A percentile compares a stretch with the other conserved stretches of the same genome.
phyloP scores from a whole-genome alignment of 2,113 vertebrate genomes.

The Malurus melanocephalus region DNA sequence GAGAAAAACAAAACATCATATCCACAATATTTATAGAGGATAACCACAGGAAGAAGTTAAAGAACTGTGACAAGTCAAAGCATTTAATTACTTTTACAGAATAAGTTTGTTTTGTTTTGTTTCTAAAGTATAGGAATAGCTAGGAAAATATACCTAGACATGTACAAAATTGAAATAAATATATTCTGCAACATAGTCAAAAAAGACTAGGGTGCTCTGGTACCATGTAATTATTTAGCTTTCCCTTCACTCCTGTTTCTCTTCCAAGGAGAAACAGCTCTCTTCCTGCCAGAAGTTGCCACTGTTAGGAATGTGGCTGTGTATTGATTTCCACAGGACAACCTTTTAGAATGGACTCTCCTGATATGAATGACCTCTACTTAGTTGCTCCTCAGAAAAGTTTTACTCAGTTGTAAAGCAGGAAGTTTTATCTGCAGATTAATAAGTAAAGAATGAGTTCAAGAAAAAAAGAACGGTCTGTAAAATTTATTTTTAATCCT shows the following conservation, averaged over 20 bases:
- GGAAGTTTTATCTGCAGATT: background rate
- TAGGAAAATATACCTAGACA: background rate
- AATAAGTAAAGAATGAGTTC: background rate
- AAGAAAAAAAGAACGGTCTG: background rate
- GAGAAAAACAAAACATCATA: background rate
- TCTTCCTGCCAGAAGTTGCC: background rate
- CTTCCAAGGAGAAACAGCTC: background rate
- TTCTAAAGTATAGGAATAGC: background rate
- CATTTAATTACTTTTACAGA: background rate
- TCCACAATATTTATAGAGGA: background rate
- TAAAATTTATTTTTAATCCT: background rate
- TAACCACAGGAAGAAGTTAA: background rate
- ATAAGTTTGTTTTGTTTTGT: rapidly evolving
- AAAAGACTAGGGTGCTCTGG: background rate
- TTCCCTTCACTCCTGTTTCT: background rate
- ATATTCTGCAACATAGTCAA: background rate
- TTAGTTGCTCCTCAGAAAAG: background rate
- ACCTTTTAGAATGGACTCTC: background rate
- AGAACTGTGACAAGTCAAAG: background rate
- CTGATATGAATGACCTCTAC: background rate
- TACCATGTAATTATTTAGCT: background rate
- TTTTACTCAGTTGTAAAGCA: background rate
- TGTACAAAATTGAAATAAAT: background rate
- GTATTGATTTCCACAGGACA: background rate
- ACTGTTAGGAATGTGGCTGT: background rate